Percentiles rank a stretch among this genome's conserved stretches.
These are phyloP conservation scores for Merops nubicus DNA, from an alignment of 2,113 vertebrate genomes.

Conservation along the genomic window DNA sequence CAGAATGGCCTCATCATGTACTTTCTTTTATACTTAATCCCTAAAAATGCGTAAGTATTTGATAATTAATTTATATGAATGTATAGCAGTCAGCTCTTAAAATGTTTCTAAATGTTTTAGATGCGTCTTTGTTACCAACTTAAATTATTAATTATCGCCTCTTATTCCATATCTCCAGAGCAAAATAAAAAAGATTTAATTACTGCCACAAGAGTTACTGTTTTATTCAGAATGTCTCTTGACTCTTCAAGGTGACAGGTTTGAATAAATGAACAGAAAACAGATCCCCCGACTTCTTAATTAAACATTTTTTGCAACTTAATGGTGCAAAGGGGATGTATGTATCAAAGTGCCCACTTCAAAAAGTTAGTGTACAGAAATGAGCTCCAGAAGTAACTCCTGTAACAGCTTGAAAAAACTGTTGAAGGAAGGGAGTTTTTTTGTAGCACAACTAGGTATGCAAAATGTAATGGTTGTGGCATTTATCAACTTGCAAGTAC, in stretches of 20 bases:
- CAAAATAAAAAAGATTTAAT: not conserved
- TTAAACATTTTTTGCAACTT: slow-evolving; percentile 7
- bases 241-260: slow-evolving; percentile 1
- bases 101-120: slow-evolving; percentile 2
- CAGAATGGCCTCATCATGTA: not conserved
- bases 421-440: not conserved
- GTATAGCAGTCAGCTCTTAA: not conserved
- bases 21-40: not conserved
- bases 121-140: not conserved
- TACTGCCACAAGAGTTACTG: not conserved
- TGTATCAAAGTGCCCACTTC: not conserved
- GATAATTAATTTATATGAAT: not conserved
- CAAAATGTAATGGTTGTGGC: not conserved
- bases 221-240: slow-evolving; percentile 13
- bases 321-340: not conserved
- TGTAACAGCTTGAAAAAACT: not conserved
- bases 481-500: not conserved
- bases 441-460: not conserved
- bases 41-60: not conserved
- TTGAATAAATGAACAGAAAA: slow-evolving; percentile 30
- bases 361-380: not conserved
- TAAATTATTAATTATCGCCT: slow-evolving; percentile 22
- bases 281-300: not conserved
- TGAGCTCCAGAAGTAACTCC: not conserved
- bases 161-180: not conserved